phyloP scores from a whole-genome alignment of 2,888 invertebrate species.

The Amiota communis region DNA sequence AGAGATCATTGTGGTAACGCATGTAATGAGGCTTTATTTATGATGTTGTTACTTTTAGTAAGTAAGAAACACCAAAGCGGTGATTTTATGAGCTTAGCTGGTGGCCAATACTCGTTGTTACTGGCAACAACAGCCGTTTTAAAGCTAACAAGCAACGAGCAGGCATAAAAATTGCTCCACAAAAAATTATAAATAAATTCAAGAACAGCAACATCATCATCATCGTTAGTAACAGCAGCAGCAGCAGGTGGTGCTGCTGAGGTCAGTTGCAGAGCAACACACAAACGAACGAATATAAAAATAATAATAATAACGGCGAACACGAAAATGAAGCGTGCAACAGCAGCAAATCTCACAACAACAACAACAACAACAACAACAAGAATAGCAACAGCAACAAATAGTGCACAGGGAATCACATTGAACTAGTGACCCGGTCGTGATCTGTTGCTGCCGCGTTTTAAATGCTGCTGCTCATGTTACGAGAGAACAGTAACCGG shows the following conservation, averaged over 20 bases:
- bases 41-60: too few species aligned
- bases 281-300: background rate
- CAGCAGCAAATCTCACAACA: constrained; percentile 36
- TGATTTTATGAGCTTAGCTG: too few species aligned
- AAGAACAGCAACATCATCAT: background rate
- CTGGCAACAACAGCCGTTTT: too few species aligned
- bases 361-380: constrained; percentile 36
- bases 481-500: constrained; percentile 10
- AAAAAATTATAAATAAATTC: constrained; percentile 46
- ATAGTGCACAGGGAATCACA: constrained; percentile 46
- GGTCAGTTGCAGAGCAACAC: background rate
- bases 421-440: constrained; percentile 71
- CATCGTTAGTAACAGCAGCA: background rate
- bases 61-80: too few species aligned
- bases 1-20: too few species aligned
- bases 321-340: constrained; percentile 59
- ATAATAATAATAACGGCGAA: constrained; percentile 8
- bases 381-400: constrained; percentile 37
- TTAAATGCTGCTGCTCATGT: constrained; percentile 30
- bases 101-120: too few species aligned
- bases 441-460: constrained; percentile 52
- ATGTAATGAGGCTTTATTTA: too few species aligned
- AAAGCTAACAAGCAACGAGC: background rate
- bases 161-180: constrained; percentile 62
- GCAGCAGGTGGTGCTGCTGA: constrained; percentile 15